These are phyloP conservation scores for Psilopsiagon aurifrons DNA, from an alignment of 2,113 vertebrate species.

Conservation along the genomic window DNA sequence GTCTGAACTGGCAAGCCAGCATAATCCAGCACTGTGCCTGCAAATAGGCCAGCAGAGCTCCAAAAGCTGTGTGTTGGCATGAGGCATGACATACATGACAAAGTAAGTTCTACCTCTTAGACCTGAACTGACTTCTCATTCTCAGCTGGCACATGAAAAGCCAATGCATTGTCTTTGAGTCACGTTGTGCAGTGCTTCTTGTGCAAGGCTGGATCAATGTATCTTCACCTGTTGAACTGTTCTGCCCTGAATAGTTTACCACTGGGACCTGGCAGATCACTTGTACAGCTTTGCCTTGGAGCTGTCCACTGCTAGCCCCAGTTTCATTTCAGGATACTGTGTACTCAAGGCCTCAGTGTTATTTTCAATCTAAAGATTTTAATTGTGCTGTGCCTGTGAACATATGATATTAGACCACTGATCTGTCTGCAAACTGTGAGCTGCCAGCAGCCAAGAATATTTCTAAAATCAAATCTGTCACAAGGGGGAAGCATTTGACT, in stretches of 20 bases:
- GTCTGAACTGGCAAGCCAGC: neutral
- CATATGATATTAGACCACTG: fast-evolving
- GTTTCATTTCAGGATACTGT: neutral
- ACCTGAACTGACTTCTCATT: neutral
- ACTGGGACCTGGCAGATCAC: fast-evolving
- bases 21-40: neutral
- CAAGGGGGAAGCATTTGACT: conserved; percentile 63
- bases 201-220: neutral
- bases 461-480: conserved; percentile 56
- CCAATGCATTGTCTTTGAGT: neutral
- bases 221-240: neutral
- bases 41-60: neutral
- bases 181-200: neutral
- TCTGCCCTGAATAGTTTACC: neutral
- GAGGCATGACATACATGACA: neutral
- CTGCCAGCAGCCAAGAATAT: neutral
- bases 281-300: neutral
- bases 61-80: neutral
- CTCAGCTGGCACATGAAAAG: neutral
- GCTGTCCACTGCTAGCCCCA: neutral
- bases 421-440: neutral
- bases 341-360: neutral
- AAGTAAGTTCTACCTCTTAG: neutral
- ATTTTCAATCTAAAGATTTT: neutral
- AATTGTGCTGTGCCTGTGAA: neutral